A percentile compares a stretch with the other conserved stretches of the same genome.
Conservation (phyloP, 2,888 invertebrate species). For the Trichacis sp. region DNA sequence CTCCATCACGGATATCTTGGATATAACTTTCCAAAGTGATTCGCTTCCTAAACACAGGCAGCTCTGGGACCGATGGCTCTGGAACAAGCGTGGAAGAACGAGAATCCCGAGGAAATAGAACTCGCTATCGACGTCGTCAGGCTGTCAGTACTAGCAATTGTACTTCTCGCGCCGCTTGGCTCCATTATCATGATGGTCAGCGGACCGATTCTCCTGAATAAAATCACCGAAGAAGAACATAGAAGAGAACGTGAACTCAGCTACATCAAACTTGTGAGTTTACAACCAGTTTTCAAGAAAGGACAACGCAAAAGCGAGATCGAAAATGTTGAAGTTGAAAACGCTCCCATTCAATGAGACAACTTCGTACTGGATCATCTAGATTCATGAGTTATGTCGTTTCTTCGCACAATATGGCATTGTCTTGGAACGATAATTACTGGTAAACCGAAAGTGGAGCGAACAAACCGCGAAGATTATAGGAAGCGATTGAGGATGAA, state of each 20-base stretch:
- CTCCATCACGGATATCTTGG: too few relatives aligned
- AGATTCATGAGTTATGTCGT: too few relatives aligned
- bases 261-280: constrained; percentile 43
- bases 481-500: constrained; percentile 12
- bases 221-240: constrained; percentile 46
- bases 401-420: constrained; percentile 14
- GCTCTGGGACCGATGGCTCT: constrained; percentile 75
- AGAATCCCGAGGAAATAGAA: constrained; percentile 43
- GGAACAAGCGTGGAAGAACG: constrained; percentile 56
- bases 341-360: not conserved
- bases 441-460: constrained; percentile 48
- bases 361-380: too few relatives aligned
- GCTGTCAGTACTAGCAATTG: constrained; percentile 56
- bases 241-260: constrained; percentile 47
- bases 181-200: constrained; percentile 55
- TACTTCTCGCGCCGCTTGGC: constrained; percentile 59
- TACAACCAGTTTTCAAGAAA: constrained; percentile 44
- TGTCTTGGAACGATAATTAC: constrained; percentile 44
- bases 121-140: constrained; percentile 56
- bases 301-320: constrained; percentile 1
- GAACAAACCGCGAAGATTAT: constrained; percentile 34
- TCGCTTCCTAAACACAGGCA: constrained; percentile 69
- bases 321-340: not conserved
- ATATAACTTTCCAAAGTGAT: too few relatives aligned
- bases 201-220: constrained; percentile 57